phyloP scores from a whole-genome alignment of 1,140 invertebrate genomes.

The fruit fly (Drosophila melanogaster) region DNA sequence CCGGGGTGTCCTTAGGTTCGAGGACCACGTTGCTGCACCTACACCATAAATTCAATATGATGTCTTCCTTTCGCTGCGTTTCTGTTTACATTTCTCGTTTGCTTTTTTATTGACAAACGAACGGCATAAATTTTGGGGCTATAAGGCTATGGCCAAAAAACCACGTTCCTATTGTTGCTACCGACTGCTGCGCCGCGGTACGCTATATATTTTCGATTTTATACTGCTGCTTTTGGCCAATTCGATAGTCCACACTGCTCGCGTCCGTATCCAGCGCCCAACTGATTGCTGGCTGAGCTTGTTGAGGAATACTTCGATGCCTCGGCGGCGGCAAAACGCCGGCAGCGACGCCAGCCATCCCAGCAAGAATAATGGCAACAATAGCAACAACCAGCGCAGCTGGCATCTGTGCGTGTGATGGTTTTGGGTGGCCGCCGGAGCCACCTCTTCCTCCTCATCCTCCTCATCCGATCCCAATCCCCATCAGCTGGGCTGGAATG shows the following conservation, averaged over 20 bases:
- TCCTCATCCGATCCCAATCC: not conserved
- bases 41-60: conserved; percentile 63
- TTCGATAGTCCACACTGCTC: conserved; percentile 68
- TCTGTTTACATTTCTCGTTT: conserved; percentile 25
- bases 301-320: conserved; percentile 54
- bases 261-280: conserved; percentile 68
- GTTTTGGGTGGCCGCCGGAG: conserved; percentile 12
- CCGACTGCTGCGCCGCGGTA: conserved; percentile 3
- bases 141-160: conserved; percentile 1
- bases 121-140: conserved; percentile 40
- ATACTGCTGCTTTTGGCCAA: conserved; percentile 27
- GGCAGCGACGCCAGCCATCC: conserved; percentile 47
- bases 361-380: conserved; percentile 51
- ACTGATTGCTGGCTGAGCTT: conserved; percentile 61
- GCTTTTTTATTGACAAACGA: conserved; percentile 54
- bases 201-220: conserved; percentile 10
- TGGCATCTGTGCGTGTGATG: conserved; percentile 9
- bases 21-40: conserved; percentile 55
- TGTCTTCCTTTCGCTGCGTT: conserved; percentile 24
- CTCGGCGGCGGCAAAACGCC: conserved; percentile 26
- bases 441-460: not conserved
- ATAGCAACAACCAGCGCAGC: conserved; percentile 15
- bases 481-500: conserved; percentile 26
- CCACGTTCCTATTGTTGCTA: conserved; percentile 7
- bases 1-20: conserved; percentile 1